Evolutionary conservation across 2,113 vertebrate species (phyloP).

Genomic region (Tragulus kanchil): DNA sequence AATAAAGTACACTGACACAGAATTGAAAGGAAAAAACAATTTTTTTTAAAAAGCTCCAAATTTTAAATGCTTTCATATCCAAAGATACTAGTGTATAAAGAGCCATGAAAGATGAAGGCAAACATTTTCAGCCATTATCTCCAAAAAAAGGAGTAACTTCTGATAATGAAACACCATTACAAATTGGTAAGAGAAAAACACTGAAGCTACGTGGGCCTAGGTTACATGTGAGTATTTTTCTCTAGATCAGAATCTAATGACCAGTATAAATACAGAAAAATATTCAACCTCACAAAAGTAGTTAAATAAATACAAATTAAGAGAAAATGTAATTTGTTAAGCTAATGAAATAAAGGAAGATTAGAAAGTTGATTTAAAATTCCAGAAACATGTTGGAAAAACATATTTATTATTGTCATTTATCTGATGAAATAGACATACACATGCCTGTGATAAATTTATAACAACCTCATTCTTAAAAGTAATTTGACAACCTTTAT

Average conservation of each 20-base stretch:
- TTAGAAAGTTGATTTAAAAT: slow-evolving; percentile 45
- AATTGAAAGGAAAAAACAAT: too few relatives aligned
- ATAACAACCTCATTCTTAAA: neutral
- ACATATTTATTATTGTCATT: slow-evolving; percentile 31
- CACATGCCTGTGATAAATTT: slow-evolving; percentile 27
- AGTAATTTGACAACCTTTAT: neutral
- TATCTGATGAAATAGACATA: slow-evolving; percentile 17
- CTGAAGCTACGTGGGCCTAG: neutral
- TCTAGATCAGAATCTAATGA: neutral
- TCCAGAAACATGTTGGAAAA: slow-evolving; percentile 13
- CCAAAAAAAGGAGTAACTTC: neutral
- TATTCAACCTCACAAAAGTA: slow-evolving; percentile 12
- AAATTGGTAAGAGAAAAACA: neutral
- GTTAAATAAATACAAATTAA: slow-evolving; percentile 73
- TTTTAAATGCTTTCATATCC: neutral
- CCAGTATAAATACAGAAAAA: slow-evolving; percentile 37
- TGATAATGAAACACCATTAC: neutral
- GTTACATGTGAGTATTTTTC: neutral
- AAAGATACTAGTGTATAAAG: neutral
- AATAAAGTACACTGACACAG: neutral
- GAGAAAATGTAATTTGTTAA: slow-evolving; percentile 59
- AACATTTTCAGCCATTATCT: neutral
- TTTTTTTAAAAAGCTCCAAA: too few relatives aligned
- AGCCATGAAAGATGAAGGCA: neutral
- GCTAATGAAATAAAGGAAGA: slow-evolving; percentile 62